Evolutionary conservation across 2,797 vertebrate species (phyloP), one percentile per base, ranked within the genome.

Genomic region (Hafferia zeledoni): DNA sequence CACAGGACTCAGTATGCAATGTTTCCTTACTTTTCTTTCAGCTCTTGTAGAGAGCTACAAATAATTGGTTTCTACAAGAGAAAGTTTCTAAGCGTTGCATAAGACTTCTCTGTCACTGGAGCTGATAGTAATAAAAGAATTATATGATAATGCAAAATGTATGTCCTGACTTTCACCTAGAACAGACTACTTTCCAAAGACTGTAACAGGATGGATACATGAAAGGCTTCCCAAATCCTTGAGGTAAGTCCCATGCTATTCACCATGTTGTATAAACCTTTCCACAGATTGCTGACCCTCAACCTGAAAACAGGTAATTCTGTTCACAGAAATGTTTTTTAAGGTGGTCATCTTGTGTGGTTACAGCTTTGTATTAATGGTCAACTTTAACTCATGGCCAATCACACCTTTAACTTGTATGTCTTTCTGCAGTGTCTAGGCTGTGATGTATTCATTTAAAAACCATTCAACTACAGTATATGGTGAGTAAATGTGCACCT

Each of bases 11-110:
- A 16, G 50, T 24, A 61, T 47, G 64, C 60, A 91, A 70, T 53
- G 64, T 85, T 87, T 93, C 69, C 70, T 89, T 87, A 93, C 87
- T 46, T 90, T 93, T 69, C 81, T 72, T 93, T 94, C 76, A 69
- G 47, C 16, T 80, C 39, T 60, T 80, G 17, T 64, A 90, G 81
- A 63, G 39, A 92, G 59, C 47, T 86, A 91, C 71, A 85, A 94
- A 87, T 87, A 93, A 93, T 35, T 89, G 9, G 20, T 91, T 95
- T 88, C 53, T 63, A 85, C 17, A 88, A 83, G 55, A 75, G 59
- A 83, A 92, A 86, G 49, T 87, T 95, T 74, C n/a, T 67, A 79
- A 87, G 53, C 1, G 2, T 71, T 94, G 65, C 20, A 7, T 50
- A 78, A 83, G 56, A 57, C 17, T 75, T 81, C 59, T 33, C 50